Conservation (phyloP, 2,113 vertebrate species). For the Microtus richardsoni region DNA sequence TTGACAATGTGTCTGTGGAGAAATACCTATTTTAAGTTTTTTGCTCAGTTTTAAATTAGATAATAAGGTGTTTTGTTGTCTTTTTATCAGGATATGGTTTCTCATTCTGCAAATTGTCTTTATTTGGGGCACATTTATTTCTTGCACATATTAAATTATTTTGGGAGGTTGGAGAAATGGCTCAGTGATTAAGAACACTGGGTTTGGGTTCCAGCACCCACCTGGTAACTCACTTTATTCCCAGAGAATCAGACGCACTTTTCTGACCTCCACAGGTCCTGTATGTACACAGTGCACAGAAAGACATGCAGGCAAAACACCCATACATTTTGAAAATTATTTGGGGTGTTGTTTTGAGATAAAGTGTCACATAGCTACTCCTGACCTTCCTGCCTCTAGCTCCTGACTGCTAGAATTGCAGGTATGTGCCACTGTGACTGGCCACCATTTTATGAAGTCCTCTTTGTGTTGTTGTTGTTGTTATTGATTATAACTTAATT, state of each 20-base stretch:
- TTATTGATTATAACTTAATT: slow-evolving; percentile 38
- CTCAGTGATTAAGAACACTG: neutral
- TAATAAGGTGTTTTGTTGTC: neutral
- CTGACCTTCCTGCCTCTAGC: neutral
- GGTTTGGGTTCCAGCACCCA: neutral
- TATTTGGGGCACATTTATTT: neutral
- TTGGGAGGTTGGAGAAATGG: neutral
- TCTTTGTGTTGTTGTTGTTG: neutral
- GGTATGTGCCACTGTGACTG: neutral
- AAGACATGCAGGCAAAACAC: neutral
- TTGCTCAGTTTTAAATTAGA: slow-evolving; percentile 19
- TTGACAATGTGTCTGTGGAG: neutral
- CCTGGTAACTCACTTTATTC: neutral
- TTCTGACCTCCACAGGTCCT: neutral
- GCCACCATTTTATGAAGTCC: neutral
- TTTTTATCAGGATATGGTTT: neutral
- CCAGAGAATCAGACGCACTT: neutral
- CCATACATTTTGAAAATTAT: neutral
- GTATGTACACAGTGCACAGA: neutral
- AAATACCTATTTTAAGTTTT: slow-evolving; percentile 18
- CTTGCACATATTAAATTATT: neutral
- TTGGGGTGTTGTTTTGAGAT: neutral
- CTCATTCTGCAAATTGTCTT: slow-evolving; percentile 23
- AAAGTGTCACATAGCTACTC: neutral
- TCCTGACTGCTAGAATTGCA: neutral